phyloP scores from a whole-genome alignment of 2,888 invertebrate species.

The Acronicta aceris region DNA sequence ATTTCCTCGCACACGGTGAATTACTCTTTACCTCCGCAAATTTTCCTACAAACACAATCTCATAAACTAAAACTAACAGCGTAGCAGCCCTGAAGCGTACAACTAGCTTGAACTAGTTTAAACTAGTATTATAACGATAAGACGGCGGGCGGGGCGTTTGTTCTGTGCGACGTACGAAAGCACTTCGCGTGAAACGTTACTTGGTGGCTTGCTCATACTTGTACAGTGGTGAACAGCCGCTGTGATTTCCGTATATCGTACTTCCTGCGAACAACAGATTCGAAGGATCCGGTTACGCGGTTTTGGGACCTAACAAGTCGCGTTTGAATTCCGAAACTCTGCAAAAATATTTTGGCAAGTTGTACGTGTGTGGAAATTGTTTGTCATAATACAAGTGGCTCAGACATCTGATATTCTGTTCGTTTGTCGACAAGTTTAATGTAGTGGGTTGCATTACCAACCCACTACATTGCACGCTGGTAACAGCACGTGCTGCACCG shows the following conservation, averaged over 20 bases:
- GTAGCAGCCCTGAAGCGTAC: slow-evolving; percentile 45
- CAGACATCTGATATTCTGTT: not conserved
- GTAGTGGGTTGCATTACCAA: too few relatives aligned
- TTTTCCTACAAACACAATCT: slow-evolving; percentile 5
- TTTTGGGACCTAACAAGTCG: not conserved
- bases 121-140: slow-evolving; percentile 61
- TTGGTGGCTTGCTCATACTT: slow-evolving; percentile 46
- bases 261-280: not conserved
- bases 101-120: slow-evolving; percentile 55
- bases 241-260: slow-evolving; percentile 29
- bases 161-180: slow-evolving; percentile 41
- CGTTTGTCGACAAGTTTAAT: too few relatives aligned
- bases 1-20: not conserved
- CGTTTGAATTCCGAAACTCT: not conserved
- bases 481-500: too few relatives aligned
- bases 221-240: slow-evolving; percentile 27
- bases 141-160: slow-evolving; percentile 54
- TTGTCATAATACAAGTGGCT: not conserved
- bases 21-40: not conserved
- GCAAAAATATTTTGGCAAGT: not conserved
- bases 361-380: too few relatives aligned
- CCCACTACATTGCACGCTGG: too few relatives aligned
- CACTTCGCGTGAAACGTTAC: slow-evolving; percentile 51
- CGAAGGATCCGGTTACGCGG: slow-evolving; percentile 7
- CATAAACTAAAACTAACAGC: slow-evolving; percentile 31